Evolutionary conservation across 2,113 vertebrate genomes (phyloP).

Genomic region (Sarotherodon lohbergeri): DNA sequence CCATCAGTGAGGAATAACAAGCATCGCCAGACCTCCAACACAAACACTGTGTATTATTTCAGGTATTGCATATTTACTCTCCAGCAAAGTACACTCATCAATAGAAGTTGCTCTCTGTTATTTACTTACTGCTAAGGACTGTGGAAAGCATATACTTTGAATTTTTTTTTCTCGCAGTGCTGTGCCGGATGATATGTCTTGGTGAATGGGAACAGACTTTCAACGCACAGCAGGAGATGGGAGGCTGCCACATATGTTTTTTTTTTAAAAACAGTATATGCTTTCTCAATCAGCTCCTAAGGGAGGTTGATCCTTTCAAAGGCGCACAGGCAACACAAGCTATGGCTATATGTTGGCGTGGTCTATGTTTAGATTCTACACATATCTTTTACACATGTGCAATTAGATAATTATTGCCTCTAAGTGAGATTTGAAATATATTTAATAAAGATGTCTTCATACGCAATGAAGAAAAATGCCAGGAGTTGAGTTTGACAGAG

Average conservation of each 20-base stretch:
- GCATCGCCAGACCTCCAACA: neutral
- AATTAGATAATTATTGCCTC: neutral
- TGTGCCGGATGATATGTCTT: neutral
- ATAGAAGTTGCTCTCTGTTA: neutral
- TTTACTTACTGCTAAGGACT: neutral
- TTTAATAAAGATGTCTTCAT: conserved; percentile 15
- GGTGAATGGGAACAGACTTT: conserved; percentile 20
- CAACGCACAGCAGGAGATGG: conserved; percentile 39
- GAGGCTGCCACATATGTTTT: conserved; percentile 25
- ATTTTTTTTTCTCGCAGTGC: neutral
- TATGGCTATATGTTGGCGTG: neutral
- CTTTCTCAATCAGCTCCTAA: neutral
- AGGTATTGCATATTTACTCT: neutral
- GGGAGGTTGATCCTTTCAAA: neutral
- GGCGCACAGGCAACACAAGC: neutral
- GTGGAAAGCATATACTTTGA: neutral
- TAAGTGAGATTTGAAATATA: neutral
- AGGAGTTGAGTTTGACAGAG: neutral
- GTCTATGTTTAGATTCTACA: neutral
- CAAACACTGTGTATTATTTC: neutral
- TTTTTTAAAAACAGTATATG: neutral
- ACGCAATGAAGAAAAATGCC: neutral
- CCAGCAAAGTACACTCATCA: neutral
- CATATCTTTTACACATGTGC: neutral
- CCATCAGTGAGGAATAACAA: neutral